These are phyloP conservation scores for Myotis davidii DNA, from an alignment of 2,113 vertebrate genomes.

Conservation along the genomic window DNA sequence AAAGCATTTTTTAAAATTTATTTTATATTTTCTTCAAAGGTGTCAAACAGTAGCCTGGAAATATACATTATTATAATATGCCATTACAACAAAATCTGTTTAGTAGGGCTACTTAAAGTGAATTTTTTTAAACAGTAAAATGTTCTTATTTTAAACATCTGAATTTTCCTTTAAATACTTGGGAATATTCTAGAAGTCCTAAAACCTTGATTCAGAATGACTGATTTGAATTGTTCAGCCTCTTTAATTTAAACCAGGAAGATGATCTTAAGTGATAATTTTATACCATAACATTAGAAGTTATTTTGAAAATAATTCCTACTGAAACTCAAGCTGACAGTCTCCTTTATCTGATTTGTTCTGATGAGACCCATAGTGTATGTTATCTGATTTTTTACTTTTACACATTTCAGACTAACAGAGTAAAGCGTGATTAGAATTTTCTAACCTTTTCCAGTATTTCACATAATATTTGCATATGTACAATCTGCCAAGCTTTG, in stretches of 20 bases:
- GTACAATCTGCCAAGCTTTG: conserved; percentile 68
- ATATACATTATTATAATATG: conserved; percentile 20
- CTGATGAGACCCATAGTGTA: conserved; percentile 64
- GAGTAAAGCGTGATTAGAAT: conserved; percentile 76
- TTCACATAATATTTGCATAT: conserved; percentile 75
- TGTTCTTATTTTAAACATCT: conserved; percentile 47
- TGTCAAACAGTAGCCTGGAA: conserved; percentile 47
- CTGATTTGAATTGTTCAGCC: conserved; percentile 34
- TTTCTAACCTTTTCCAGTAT: conserved; percentile 76
- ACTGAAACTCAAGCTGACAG: conserved; percentile 47
- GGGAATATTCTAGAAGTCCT: background rate
- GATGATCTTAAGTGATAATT: conserved; percentile 58
- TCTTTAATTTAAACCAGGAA: conserved; percentile 58
- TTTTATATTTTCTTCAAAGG: conserved; percentile 24
- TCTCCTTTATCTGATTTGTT: conserved; percentile 70
- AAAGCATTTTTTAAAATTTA: conserved; percentile 36
- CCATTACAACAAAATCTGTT: conserved; percentile 30
- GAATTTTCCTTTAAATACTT: conserved; percentile 59
- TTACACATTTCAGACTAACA: conserved; percentile 69
- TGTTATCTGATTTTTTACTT: conserved; percentile 67
- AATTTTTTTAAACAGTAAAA: conserved; percentile 34
- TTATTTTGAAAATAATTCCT: conserved; percentile 64
- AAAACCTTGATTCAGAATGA: conserved; percentile 48
- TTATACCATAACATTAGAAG: conserved; percentile 42
- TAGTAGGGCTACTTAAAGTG: conserved; percentile 35